Percentiles rank a stretch among this genome's conserved stretches.
Evolutionary conservation across 2,888 invertebrate species (phyloP).

Genomic region (Callyntrura guangdongensis): DNA sequence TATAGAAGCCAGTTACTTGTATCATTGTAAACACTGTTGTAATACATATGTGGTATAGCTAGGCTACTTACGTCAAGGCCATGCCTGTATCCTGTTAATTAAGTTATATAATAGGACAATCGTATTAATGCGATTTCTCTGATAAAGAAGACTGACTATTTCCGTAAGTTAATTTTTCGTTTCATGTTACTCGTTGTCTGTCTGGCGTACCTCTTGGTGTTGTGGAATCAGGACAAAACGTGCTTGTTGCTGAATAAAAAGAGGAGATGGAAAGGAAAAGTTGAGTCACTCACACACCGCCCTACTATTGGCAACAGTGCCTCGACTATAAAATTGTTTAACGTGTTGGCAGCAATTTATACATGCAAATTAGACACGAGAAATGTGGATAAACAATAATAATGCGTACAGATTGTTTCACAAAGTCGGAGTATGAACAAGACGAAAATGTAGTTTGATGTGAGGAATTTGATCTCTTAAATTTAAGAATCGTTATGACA

Average conservation of each 20-base stretch:
- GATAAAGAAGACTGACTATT: conserved; percentile 23
- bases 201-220: background rate
- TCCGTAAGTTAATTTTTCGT: conserved; percentile 23
- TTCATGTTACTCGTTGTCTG: conserved; percentile 22
- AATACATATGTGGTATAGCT: background rate
- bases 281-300: background rate
- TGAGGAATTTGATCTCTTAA: conserved; percentile 12
- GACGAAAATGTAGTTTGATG: background rate
- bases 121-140: conserved; percentile 43
- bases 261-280: background rate
- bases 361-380: background rate
- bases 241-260: background rate
- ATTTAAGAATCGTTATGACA: conserved; percentile 4
- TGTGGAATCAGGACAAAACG: background rate
- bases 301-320: too few species aligned
- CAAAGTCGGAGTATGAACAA: background rate
- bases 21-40: background rate
- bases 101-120: conserved; percentile 52
- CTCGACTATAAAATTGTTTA: background rate
- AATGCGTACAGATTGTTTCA: background rate
- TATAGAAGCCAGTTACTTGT: background rate
- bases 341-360: conserved; percentile 19
- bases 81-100: conserved; percentile 25
- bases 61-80: background rate
- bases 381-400: background rate